phyloP scores from a whole-genome alignment of 1,140 invertebrate species.

The Drosophila chauvacae region DNA sequence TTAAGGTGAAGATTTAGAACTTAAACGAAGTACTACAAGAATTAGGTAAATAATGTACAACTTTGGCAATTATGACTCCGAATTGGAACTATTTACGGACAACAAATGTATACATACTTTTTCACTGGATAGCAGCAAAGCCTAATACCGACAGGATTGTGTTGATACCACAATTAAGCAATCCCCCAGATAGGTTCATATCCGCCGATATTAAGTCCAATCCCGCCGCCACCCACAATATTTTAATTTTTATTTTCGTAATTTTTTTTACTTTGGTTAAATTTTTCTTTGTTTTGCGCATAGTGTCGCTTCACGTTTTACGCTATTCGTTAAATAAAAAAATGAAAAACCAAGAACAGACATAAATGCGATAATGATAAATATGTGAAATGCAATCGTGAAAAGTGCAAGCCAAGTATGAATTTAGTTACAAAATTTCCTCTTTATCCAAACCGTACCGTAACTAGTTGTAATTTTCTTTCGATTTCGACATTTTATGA shows the following conservation, averaged over 20 bases:
- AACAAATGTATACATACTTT: too few relatives aligned
- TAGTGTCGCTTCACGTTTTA: constrained; percentile 73
- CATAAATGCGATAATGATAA: constrained; percentile 69
- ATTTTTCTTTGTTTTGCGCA: constrained; percentile 50
- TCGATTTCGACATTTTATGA: constrained; percentile 79
- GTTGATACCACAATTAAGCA: not conserved
- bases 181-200: constrained; percentile 4
- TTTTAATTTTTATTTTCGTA: constrained; percentile 22
- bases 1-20: too few relatives aligned
- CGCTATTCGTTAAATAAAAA: constrained; percentile 44
- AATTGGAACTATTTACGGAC: too few relatives aligned
- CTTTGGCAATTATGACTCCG: too few relatives aligned
- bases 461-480: constrained; percentile 84
- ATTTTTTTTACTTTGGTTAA: constrained; percentile 14
- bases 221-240: constrained; percentile 19
- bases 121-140: not conserved
- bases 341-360: constrained; percentile 49
- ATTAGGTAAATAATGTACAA: too few relatives aligned
- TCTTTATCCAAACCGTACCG: constrained; percentile 84
- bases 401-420: constrained; percentile 79
- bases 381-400: constrained; percentile 73
- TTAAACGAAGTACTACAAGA: too few relatives aligned
- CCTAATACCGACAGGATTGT: not conserved
- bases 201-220: constrained; percentile 6
- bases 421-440: constrained; percentile 84